Base-by-base conservation (phyloP, 1,140 invertebrate genomes). In the Ceratina japonica region DNA sequence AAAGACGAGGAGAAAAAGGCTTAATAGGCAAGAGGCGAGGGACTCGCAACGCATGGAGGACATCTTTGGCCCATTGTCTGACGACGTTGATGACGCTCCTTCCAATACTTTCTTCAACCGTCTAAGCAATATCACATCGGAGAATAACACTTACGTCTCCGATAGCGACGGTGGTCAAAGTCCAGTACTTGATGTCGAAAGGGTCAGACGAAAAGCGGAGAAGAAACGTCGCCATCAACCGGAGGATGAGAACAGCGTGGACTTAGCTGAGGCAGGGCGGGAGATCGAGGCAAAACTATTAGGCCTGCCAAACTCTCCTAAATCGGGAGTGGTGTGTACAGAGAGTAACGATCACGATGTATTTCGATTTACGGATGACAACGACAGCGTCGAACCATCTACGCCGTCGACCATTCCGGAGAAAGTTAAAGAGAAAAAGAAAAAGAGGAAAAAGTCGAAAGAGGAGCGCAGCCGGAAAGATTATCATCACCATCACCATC, bases 21-120 rank as follows among this genome's bases (percentile, higher is more conserved):
- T 92, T 0, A 92, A 93, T 64, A 93, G 82, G 93, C 92, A 92
- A 61, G 92, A 92, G 31, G 89, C 87, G 0, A 87, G 91, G 16
- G 92, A 92, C 44, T 92, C 89, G 24, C 92, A 96, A 59, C 95
- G 96, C 88, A 96, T 97, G 95, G 96, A 97, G 90, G 96, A 97
- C 85, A 97, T 97, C 74, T 97, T 97, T 91, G 97, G 96, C 4
- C 96, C 96, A 1, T 92, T 97, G 44, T 97, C 97, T 0, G 97
- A 97, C 80, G 94, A 97, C 78, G 93, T 91, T 5, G 91, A 92
- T 51, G 87, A 89, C 16, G 86, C 86, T 5, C 88, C 88, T 1
- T 85, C 86, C 5, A 89, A 91, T 22, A 88, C 87, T 0, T 91
- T 90, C 65, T 92, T 88, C 73, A 90, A 91, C 52, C 89, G 87